A percentile compares a stretch with the other conserved stretches of the same genome.
Conservation (phyloP, 2,888 invertebrate species). For the Leptinotarsa peninsularis region DNA sequence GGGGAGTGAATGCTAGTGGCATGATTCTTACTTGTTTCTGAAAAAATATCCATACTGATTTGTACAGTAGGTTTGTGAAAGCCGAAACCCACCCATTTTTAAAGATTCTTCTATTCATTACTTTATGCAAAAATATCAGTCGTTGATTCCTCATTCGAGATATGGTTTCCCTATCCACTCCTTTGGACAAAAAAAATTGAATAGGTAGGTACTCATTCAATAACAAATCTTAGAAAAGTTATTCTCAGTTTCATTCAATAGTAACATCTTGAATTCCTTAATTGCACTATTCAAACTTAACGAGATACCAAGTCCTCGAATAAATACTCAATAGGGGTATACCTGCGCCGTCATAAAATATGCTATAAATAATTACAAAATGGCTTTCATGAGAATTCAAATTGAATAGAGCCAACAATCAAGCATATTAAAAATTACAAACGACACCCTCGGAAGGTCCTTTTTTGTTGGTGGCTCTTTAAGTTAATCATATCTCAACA, state of each 20-base stretch:
- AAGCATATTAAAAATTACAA: conserved; percentile 64
- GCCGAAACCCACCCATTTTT: too few relatives aligned
- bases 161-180: not conserved
- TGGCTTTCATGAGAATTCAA: conserved; percentile 48
- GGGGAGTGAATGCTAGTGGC: too few relatives aligned
- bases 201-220: not conserved
- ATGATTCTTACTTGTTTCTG: too few relatives aligned
- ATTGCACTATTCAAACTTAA: conserved; percentile 41
- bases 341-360: conserved; percentile 47
- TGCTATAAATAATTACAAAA: conserved; percentile 53
- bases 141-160: not conserved
- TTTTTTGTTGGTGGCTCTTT: conserved; percentile 51
- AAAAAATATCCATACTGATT: too few relatives aligned
- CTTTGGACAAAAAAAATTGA: not conserved
- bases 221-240: not conserved
- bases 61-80: too few relatives aligned
- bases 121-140: not conserved
- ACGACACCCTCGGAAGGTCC: conserved; percentile 56
- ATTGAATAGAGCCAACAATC: conserved; percentile 58
- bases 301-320: conserved; percentile 25
- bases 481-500: conserved; percentile 62
- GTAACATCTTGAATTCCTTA: conserved; percentile 27
- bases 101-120: too few relatives aligned
- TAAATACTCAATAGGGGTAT: conserved; percentile 30
- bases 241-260: not conserved